Conservation (phyloP, 92 coral and sea anemone genomes). For the Virgularia gustaviana region DNA sequence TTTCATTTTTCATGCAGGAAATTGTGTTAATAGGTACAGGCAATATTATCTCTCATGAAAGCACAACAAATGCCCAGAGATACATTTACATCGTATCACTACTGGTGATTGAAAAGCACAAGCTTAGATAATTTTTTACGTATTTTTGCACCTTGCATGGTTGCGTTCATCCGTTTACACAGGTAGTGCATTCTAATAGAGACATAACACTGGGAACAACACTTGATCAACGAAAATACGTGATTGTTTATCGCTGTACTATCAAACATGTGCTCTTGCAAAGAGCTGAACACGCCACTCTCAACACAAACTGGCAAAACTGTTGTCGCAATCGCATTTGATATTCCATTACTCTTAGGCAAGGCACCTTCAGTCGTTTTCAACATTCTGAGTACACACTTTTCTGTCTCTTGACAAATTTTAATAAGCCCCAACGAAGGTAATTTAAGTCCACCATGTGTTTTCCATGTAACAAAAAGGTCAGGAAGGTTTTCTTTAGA, state of each 20-base stretch:
- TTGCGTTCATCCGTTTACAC: background rate
- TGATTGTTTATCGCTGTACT: constrained; percentile 1
- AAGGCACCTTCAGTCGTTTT: background rate
- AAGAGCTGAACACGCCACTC: background rate
- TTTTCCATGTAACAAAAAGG: constrained; percentile 8
- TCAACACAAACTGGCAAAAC: background rate
- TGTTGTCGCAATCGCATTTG: background rate
- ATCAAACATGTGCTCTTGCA: constrained; percentile 20
- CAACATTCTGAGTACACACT: constrained; percentile 5
- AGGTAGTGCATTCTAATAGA: constrained; percentile 3
- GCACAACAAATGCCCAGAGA: too few species aligned
- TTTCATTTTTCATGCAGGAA: too few species aligned
- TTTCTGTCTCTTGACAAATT: background rate
- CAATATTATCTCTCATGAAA: too few species aligned
- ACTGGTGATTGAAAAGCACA: constrained; percentile 1
- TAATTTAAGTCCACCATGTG: background rate
- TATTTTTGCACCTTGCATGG: background rate
- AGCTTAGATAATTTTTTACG: constrained; percentile 7
- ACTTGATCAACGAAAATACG: background rate
- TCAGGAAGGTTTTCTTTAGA: background rate
- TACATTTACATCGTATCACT: too few species aligned
- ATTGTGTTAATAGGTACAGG: too few species aligned
- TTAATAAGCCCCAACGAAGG: background rate
- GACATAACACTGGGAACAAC: constrained; percentile 9
- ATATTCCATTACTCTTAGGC: background rate